These are phyloP conservation scores for Mesoligia furuncula DNA, from an alignment of 2,888 invertebrate genomes.

Conservation along the genomic window DNA sequence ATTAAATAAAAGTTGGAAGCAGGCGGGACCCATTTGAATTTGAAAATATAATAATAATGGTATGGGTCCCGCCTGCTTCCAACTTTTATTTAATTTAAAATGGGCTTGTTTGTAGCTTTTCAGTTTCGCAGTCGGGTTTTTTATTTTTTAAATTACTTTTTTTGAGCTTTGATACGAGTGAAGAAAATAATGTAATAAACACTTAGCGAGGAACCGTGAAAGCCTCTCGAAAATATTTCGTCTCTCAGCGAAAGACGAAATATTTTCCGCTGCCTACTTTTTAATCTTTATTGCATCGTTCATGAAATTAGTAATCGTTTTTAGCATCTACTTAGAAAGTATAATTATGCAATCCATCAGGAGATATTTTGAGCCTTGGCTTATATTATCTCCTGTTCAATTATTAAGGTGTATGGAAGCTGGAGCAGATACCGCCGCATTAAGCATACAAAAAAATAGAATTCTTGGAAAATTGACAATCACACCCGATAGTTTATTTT, in stretches of 20 bases:
- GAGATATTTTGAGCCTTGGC: background rate
- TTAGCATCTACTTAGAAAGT: conserved; percentile 2
- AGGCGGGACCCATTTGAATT: no score
- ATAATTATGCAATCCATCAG: conserved; percentile 1
- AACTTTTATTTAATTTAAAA: no score
- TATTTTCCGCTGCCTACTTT: conserved; percentile 7
- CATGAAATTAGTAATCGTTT: conserved; percentile 3
- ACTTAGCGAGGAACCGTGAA: conserved; percentile 11
- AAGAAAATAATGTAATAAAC: conserved; percentile 27
- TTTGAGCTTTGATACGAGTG: background rate
- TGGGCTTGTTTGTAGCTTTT: no score
- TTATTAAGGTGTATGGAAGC: background rate
- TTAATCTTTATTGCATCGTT: conserved; percentile 19
- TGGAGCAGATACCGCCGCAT: background rate
- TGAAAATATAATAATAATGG: no score
- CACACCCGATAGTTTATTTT: background rate
- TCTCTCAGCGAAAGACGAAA: conserved; percentile 15
- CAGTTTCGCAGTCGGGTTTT: no score
- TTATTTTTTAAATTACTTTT: no score
- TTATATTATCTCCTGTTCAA: background rate
- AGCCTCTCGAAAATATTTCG: conserved; percentile 32
- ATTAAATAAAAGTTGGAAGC: no score
- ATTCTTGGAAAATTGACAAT: background rate
- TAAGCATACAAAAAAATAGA: background rate
- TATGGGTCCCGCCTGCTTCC: no score